These are phyloP conservation scores for Trichonephila clavipes DNA, from an alignment of 1,140 invertebrate genomes.

Conservation along the genomic window DNA sequence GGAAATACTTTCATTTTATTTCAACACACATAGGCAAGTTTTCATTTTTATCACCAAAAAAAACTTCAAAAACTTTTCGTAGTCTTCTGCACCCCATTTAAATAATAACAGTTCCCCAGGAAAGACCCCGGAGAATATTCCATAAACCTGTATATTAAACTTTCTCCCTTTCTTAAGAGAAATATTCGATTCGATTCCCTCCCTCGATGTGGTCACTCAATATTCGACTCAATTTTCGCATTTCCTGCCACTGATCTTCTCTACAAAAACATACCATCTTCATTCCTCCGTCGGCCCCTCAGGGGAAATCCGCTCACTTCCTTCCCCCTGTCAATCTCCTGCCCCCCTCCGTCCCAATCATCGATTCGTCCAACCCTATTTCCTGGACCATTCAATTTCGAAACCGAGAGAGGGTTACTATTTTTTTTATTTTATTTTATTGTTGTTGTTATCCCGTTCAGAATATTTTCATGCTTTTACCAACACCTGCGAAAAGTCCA, in stretches of 20 bases:
- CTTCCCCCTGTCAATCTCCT: constrained; percentile 15
- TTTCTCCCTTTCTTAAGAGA: neutral
- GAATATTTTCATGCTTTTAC: neutral
- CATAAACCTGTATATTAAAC: neutral
- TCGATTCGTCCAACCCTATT: neutral
- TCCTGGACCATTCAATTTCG: neutral
- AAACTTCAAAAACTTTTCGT: neutral
- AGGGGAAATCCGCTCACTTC: constrained; percentile 43
- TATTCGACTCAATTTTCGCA: constrained; percentile 67
- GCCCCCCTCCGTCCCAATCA: neutral
- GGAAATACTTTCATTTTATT: too few species aligned
- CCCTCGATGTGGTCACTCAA: constrained; percentile 52
- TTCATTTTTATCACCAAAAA: too few species aligned
- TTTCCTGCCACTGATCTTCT: constrained; percentile 38
- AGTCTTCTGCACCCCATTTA: neutral
- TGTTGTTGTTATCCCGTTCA: neutral
- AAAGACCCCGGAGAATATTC: neutral
- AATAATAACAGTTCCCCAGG: neutral
- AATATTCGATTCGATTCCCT: neutral
- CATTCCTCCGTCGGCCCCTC: constrained; percentile 32
- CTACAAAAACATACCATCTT: constrained; percentile 54
- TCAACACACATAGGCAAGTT: too few species aligned
- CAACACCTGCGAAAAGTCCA: neutral
- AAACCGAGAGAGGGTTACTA: neutral
- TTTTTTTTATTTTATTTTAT: neutral